Base-by-base conservation (phyloP, 1,140 invertebrate genomes). In the Zelostemma sp. region DNA sequence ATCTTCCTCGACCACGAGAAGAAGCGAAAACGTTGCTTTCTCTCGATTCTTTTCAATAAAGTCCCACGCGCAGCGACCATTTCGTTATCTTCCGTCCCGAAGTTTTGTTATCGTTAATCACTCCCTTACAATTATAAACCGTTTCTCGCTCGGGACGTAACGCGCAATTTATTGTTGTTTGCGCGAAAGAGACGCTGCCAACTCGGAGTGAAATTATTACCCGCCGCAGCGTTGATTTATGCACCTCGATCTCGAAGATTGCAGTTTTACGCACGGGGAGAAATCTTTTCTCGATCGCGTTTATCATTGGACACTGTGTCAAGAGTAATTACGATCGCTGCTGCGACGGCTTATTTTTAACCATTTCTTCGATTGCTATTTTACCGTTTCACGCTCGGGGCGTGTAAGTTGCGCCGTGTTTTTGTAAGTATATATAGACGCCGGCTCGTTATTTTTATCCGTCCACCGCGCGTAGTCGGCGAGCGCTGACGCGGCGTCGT, bases 401-500 rank as follows among this genome's bases (percentile, higher is more conserved):
- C 11, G 11, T 40, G 9, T 49, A 43, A 19, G 48, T 16, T 43
- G 45, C 50, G 50, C 18, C 64, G 45, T 33, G 56, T 47, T 69
- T 69, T 60, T 35, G 28, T 14, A 69, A 69, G 64, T 70, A 61
- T 63, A 64, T 64, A 40, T 66, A 64, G 51, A 54, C 46, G 9
- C 1, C 12, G 18, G 11, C 53, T 49, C 62, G 68, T 65, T 62
- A 71, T 62, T 71, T 71, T 71, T 71, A 71, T 62, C 59, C 49
- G 63, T 63, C 49, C 50, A 63, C 45, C 14, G 63, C 68, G 63
- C 63, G 68, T 60, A 72, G 51, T 54, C 46, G 55, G 69, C 25
- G 43, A 68, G 57, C 48, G 54, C 65, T 45, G 48, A 57, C 56
- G 41, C 38, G 61, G 75, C 74, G 76, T 79, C 74, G 75, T 75